Evolutionary conservation across 2,888 invertebrate species (phyloP), one percentile per base, ranked within the genome.

Genomic region (Aphodius granarius): DNA sequence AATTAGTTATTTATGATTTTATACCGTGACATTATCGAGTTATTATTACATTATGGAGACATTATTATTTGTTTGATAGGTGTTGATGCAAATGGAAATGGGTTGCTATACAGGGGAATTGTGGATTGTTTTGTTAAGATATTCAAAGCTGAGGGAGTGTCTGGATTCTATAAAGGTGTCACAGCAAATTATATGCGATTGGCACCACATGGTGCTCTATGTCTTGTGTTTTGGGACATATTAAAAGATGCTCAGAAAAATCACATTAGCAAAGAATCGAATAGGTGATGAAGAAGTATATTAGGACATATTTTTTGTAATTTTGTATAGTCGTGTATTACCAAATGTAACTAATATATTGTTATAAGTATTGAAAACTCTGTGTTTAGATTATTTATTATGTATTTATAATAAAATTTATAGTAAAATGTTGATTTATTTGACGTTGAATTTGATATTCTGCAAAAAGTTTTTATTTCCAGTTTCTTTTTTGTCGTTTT

Each of bases 161-260:
- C 88, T 72, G 96, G 97, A 0, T 91, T 97, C 81, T 98, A 97
- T 87, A 98, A 98, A 87, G 98, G 97, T 3, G 92, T 96, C 77
- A 92, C 93, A 71, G 95, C 97, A 0, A 95, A 95, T 81, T 97
- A 97, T 87, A 88, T 97, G 81, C 89, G 98, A 77, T 90, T 97
- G 66, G 97, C 95, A 0, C 97, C 97, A 0, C 97, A 98, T 84
- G 95, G 96, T 0, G 93, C 97, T 0, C 86, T 98, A 0, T 93
- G 95, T 78, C 88, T 98, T 71, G 92, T 97, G 20, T 95, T 97
- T 85, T 98, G 97, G 93, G 96, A 97, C 85, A 89, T 93, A 84
- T 88, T 94, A 62, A 91, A 90, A 77, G 78, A 81, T n/a, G 74
- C 84, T 0, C 89, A 90, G 81, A 94, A 94, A 0, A 81, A 79